Percentiles rank a stretch among this genome's conserved stretches.
These are phyloP conservation scores for Petrocephalus microphthalmus DNA, from an alignment of 2,113 vertebrate genomes.

Conservation along the genomic window DNA sequence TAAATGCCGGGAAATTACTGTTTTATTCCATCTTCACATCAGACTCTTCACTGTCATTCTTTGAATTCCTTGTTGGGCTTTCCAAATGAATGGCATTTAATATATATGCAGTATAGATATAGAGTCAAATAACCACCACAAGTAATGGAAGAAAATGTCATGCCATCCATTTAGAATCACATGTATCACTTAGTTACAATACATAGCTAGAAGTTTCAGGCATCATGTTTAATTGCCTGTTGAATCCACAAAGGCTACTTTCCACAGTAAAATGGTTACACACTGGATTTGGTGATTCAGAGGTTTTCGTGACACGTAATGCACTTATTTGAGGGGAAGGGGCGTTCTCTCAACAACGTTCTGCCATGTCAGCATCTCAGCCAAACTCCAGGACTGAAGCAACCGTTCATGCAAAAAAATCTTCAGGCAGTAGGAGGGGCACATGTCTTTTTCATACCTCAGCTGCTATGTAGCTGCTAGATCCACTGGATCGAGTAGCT, in stretches of 20 bases:
- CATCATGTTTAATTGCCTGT: not conserved
- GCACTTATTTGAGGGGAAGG: not conserved
- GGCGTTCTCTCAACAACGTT: constrained; percentile 9
- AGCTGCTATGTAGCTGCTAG: not conserved
- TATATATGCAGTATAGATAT: constrained; percentile 16
- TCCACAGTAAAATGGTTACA: constrained; percentile 3
- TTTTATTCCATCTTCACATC: not conserved
- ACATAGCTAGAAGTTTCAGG: not conserved
- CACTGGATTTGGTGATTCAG: constrained; percentile 8
- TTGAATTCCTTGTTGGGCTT: not conserved
- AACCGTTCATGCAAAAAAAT: constrained; percentile 34
- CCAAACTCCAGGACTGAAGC: constrained; percentile 31
- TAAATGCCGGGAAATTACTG: not conserved
- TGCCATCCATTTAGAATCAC: constrained; percentile 19
- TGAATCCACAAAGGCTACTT: constrained; percentile 1
- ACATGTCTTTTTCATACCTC: constrained; percentile 29
- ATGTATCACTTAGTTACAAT: constrained; percentile 6
- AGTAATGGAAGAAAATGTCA: constrained; percentile 19
- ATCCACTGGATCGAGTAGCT: not conserved
- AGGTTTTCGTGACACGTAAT: not conserved
- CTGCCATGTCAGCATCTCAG: constrained; percentile 30
- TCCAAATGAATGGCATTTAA: constrained; percentile 19
- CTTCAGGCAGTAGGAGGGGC: constrained; percentile 42
- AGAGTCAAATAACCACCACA: constrained; percentile 16
- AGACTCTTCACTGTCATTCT: not conserved